Evolutionary conservation across 2,113 vertebrate species (phyloP), one percentile per base, ranked within the genome.

Genomic region (Phodopus roborovskii): DNA sequence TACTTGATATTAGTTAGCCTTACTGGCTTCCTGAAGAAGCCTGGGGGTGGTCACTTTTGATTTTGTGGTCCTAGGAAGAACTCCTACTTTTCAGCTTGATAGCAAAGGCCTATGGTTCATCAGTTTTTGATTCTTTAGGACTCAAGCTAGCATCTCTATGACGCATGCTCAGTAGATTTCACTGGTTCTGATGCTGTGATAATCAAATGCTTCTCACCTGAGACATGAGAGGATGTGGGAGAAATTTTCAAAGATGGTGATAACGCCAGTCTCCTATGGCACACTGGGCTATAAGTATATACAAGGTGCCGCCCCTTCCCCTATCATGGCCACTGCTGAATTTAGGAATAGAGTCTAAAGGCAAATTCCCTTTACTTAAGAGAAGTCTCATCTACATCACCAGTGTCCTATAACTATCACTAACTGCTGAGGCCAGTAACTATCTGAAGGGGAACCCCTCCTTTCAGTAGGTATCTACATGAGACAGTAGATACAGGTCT

Each of bases 31-130:
- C 77, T 70, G 77, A 92, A 78, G 88, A 90, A 96, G 89, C 77
- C 16, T n/a, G 20, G 73, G 73, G 77, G 11, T 42, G 78, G 26
- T 90, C 26, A n/a, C 74, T 48, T 94, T 81, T 56, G 53, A 58
- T 91, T 92, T 90, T 81, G 48, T 88, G 88, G 50, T 66, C 91
- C 85, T 17, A 50, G 95, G 89, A 89, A 95, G 15, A 42, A 68
- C 26, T 89, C 81, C 78, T 58, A 17, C 19, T 79, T 73, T 81
- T 86, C 75, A 33, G n/a, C 22, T 48, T 93, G 73, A 94, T 88
- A 96, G 60, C 20, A 92, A 91, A 78, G 33, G 71, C 48, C 20
- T 45, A 36, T 7, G 66, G 20, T 33, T 88, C 77, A 9, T 50
- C 81, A 74, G 83, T 71, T 33, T 95, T 70, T 77, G 19, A 77